Evolutionary conservation across 2,797 vertebrate genomes (phyloP), one percentile per base, ranked within the genome.

Genomic region (Anabacerthia variegaticeps): DNA sequence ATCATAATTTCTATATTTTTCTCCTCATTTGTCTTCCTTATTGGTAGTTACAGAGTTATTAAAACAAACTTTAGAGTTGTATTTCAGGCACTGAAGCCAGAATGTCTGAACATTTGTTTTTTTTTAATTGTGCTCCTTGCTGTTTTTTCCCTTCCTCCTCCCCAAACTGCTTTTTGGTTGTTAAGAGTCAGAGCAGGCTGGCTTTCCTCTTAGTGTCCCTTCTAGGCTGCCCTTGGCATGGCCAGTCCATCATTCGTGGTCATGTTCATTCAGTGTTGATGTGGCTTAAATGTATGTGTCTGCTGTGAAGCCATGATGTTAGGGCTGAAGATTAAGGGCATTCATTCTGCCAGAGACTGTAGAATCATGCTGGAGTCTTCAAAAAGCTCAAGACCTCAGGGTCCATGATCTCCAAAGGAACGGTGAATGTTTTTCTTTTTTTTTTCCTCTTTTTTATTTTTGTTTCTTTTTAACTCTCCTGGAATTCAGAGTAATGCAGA

Each of bases 41-140:
- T 43, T 88, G 54, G 51, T 91, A 66, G 75, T 83, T 88, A 62
- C 0, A 11, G 61, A 89, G 76, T 92, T 81, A 85, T 78, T 97
- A 56, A 95, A 96, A 85, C 84, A 92, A 92, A 93, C n/a, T 73
- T 81, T 4, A 59, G 49, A 75, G 61, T 27, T 91, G 14, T 95
- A 71, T 94, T 96, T 96, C 73, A 67, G 90, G 76, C 90, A 77
- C 68, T 88, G 88, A 94, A 93, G 79, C 56, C 92, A 85, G 75
- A 91, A 89, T 88, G 79, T 89, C 88, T 95, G 59, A 92, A 76
- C 55, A 18, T 46, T 75, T 84, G 67, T 48, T 58, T 43, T 46
- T 71, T 87, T 55, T 13, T 7, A 89, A 76, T 73, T 87, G 19
- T 59, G 12, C 30, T 82, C 10, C 67, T 91, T 2, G 1, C 12